These are phyloP conservation scores for Dipodomys merriami DNA, from an alignment of 2,113 vertebrate species.

Conservation along the genomic window DNA sequence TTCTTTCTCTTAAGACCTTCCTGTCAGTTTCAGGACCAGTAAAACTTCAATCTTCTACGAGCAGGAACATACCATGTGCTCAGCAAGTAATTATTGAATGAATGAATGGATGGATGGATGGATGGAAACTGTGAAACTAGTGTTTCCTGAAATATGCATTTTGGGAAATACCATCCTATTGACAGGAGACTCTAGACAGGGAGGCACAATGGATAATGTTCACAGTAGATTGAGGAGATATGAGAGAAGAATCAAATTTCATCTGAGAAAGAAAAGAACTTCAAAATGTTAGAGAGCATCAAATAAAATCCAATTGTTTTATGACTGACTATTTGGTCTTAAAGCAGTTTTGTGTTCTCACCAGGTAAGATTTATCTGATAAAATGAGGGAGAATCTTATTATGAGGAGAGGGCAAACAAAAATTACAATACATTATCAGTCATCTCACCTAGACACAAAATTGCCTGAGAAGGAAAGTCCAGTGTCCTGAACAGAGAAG, in stretches of 20 bases:
- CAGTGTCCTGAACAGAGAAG: neutral
- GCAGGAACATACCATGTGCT: neutral
- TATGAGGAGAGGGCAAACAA: constrained; percentile 18
- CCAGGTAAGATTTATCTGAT: constrained; percentile 24
- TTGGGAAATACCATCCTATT: neutral
- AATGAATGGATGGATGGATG: neutral
- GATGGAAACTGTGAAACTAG: neutral
- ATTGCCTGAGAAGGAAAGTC: neutral
- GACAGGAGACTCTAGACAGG: neutral
- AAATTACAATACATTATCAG: neutral
- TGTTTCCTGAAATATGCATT: neutral
- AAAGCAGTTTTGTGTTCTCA: neutral
- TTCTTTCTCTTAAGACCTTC: neutral
- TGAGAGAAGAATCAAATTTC: constrained; percentile 35
- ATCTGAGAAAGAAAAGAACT: constrained; percentile 48
- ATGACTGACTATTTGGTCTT: neutral
- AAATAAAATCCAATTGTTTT: constrained; percentile 53
- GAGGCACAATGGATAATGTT: neutral
- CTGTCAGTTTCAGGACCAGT: neutral
- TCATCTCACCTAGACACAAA: neutral
- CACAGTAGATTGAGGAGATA: neutral
- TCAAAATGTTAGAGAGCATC: constrained; percentile 31
- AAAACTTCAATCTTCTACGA: neutral
- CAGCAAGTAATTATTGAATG: neutral
- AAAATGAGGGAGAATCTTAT: constrained; percentile 36